Evolutionary conservation across 23 tunicate genomes (phyloP), one percentile per base, ranked within the genome.

Genomic region (Botrylloides violaceus): DNA sequence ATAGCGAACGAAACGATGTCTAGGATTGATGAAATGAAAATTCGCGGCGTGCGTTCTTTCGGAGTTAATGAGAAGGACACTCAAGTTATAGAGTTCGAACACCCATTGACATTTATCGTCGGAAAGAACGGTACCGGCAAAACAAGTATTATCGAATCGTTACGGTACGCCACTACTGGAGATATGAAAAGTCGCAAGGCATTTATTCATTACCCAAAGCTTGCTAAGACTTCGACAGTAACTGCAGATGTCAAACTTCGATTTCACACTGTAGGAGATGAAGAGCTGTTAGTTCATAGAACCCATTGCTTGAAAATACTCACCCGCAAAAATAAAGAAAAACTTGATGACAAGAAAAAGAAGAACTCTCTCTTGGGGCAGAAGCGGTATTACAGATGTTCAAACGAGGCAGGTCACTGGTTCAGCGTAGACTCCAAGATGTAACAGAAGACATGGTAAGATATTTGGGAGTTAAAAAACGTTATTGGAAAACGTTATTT

Each of bases 61-160:
- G 98, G 98, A 7, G 85, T 89, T 29, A 43, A 71, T 3, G 92
- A 83, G 34, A 65, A 75, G 62, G 66, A 91, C 34, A 76, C 68
- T 56, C 92, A 83, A 79, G 91, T 83, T 3, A 91, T 91, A 62
- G 60, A 76, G 47, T 91, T 91, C 57, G 81, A 91, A 49, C 98
- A 84, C 68, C 98, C 98, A 20, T 43, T 91, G 59, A 91, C 98
- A 29, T 57, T 91, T 0, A 49, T 91, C 12, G 83, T 84, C 9
- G 98, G 98, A 4, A 81, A 83, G 2, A 91, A 91, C 70, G 98
- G 98, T 1, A 85, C 98, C 1, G 98, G 98, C 50, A 91, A 91
- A 79, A 91, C 98, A 88, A 92, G 92, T 7, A 72, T 92, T 36
- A 92, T 92, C 30, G 98, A 92, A 76, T 92, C 92, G 55, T 58